Base-by-base conservation (phyloP, 2,113 vertebrate genomes). In the Cacatua alba region DNA sequence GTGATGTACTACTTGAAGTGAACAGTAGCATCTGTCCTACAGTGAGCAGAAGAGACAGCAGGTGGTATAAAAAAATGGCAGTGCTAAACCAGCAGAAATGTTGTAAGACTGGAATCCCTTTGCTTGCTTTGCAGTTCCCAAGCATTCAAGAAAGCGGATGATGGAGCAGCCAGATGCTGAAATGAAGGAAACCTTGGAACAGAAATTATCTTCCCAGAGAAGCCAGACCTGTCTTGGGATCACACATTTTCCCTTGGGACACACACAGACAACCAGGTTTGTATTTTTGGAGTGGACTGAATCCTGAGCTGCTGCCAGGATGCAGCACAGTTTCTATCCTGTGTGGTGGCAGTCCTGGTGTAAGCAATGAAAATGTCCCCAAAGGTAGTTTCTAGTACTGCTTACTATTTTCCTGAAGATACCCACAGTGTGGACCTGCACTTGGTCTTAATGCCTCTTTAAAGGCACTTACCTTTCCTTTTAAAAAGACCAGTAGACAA, bases 351-450 rank as follows among this genome's bases (percentile, higher is more conserved):
- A 43, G 8, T 46, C 37, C 21, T 67, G 33, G 13, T 28, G 23
- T 29, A 68, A 37, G 25, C 20, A 51, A 52, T 4, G 5, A 44
- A 82, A 92, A 48, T 0, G 0, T 57, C 6, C 18, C 16, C 20
- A 60, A 48, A 85, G 10, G 15, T n/a, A 33, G 2, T 64, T 82
- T 82, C 69, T 64, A 24, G 9, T 46, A 14, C 16, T 62, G 9
- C 12, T 33, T 18, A 41, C 24, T 17, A 24, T 11, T 52, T 9
- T 7, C 29, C 60, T 4, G 8, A n/a, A 37, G 48, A 43, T 7
- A 57, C 2, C 6, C 23, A 57, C 4, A 18, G 2, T 1, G 1
- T 3, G 25, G 18, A 67, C 7, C 23, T 70, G 24, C 10, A 62
- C 4, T 70, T 82, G n/a, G 17, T 8, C 31, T 49, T 65, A 19